Conservation (phyloP, 2,888 invertebrate genomes). For the Laspeyria flexula region DNA sequence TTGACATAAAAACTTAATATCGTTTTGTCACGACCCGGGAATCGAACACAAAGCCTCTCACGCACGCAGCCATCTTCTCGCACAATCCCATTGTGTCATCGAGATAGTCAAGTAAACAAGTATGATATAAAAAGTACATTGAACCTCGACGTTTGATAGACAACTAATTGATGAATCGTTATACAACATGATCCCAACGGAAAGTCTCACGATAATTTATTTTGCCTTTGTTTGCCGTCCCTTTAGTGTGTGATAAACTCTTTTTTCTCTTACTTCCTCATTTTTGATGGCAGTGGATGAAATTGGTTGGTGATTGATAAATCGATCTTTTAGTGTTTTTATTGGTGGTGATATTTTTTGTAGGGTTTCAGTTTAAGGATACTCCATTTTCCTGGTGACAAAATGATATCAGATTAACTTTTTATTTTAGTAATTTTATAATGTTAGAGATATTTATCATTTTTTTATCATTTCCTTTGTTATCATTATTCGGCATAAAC, state of each 20-base stretch:
- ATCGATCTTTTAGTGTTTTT: slow-evolving; percentile 29
- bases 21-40: too few relatives aligned
- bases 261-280: slow-evolving; percentile 24
- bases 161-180: slow-evolving; percentile 47
- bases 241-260: slow-evolving; percentile 41
- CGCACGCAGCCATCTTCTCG: too few relatives aligned
- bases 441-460: too few relatives aligned
- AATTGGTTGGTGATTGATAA: slow-evolving; percentile 43
- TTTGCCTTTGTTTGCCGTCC: slow-evolving; percentile 40
- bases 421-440: background rate
- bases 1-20: too few relatives aligned
- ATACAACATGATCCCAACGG: slow-evolving; percentile 38
- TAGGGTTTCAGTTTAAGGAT: slow-evolving; percentile 2
- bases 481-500: too few relatives aligned
- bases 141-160: slow-evolving; percentile 42
- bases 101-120: too few relatives aligned
- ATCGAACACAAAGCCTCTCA: too few relatives aligned
- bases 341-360: slow-evolving; percentile 11
- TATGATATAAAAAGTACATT: slow-evolving; percentile 40
- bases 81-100: too few relatives aligned
- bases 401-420: background rate
- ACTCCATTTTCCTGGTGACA: background rate
- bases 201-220: slow-evolving; percentile 42
- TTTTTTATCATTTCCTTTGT: too few relatives aligned
- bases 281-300: slow-evolving; percentile 35